Base-by-base conservation (phyloP, 1,140 invertebrate species). In the Drosophila leontia region DNA sequence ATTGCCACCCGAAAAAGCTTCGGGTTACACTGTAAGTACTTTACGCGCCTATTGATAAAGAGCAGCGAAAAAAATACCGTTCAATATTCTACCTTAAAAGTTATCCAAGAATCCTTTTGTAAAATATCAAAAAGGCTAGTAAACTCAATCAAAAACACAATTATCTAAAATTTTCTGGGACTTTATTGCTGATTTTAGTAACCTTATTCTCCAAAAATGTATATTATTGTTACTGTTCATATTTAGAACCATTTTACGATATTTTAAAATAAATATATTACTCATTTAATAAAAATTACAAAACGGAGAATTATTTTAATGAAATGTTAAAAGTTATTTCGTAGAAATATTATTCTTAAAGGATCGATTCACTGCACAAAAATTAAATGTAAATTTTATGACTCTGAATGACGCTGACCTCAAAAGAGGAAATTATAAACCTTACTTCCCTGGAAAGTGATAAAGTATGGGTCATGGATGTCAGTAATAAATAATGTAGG, bases 21-120 rank as follows among this genome's bases (percentile, higher is more conserved):
- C 13, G 32, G 23, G 26, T 55, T 86, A 84, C 83, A 87, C 83
- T 88, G 77, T 26, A 64, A 86, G 53, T 29, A 58, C 59, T 26
- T 9, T 15, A 35, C 5, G 32, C 23, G 34, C 19, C 12, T 39
- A 42, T 59, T 15, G 6, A 55, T 37, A 1, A 55, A 55, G 34
- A 15, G 34, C 1, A 35, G 32, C 32, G 4, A 37, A 23, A 39
- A 23, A 19, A 23, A 9, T 2, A 19, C 7, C 1, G 5, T 1
- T 11, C 17, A 6, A 3, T 6, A 17, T 34, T 51, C 9, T 34
- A 15, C 7, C n/a, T 7, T 9, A 17, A 17, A 11, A 51, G 19
- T 26, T 47, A 3, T 23, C 3, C 0, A 3, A 26, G 3, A 48
- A 48, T 17, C 15, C 8, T 29, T 1, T n/a, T 9, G 26, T 29